Percentiles rank a stretch among this genome's conserved stretches.
phyloP scores from a whole-genome alignment of 2,113 vertebrate genomes.

The Lepus timidus region DNA sequence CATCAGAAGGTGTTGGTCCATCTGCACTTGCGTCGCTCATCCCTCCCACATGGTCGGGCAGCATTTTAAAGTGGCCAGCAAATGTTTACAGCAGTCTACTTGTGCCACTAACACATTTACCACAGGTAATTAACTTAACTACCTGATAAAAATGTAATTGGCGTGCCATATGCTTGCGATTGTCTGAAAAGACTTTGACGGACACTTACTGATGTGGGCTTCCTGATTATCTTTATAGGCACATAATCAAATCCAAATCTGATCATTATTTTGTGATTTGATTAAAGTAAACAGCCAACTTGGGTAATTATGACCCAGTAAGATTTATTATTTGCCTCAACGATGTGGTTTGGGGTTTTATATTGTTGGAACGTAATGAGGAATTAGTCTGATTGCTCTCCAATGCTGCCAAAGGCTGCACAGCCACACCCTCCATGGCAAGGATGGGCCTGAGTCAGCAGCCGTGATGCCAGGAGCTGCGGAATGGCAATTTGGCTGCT shows the following conservation, averaged over 20 bases:
- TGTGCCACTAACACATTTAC: constrained; percentile 75
- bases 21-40: not conserved
- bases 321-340: constrained; percentile 46
- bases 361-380: constrained; percentile 9
- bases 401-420: not conserved
- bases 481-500: rapidly evolving
- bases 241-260: constrained; percentile 66
- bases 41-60: constrained; percentile 24
- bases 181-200: constrained; percentile 69
- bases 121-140: constrained; percentile 83
- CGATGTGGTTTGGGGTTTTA: constrained; percentile 38
- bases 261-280: constrained; percentile 64
- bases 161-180: constrained; percentile 43
- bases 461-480: rapidly evolving
- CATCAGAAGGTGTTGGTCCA: not conserved
- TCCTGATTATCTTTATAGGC: constrained; percentile 72
- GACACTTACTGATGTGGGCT: constrained; percentile 31
- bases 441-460: not conserved
- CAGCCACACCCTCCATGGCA: not conserved
- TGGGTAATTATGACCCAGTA: constrained; percentile 14
- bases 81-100: constrained; percentile 72
- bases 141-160: constrained; percentile 83
- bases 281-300: constrained; percentile 66
- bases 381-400: not conserved
- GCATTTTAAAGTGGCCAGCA: constrained; percentile 72